Evolutionary conservation across 2,888 invertebrate genomes (phyloP).

Genomic region (Tenthredo notha): DNA sequence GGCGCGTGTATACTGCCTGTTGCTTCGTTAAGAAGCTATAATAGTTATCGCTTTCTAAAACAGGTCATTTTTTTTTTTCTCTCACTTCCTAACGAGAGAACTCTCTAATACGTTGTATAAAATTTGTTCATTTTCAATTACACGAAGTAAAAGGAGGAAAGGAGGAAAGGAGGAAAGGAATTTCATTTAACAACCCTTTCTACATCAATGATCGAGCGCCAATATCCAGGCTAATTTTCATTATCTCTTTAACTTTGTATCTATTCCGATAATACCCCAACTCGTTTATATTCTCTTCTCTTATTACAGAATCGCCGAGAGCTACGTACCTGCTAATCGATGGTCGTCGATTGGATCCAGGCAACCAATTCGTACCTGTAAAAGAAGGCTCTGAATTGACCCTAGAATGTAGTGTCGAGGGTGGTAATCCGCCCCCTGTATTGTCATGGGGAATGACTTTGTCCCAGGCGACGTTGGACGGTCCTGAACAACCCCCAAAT

Average conservation of each 20-base stretch:
- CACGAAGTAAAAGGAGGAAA: no score
- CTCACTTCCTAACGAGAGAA: no score
- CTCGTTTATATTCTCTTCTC: background rate
- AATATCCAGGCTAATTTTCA: background rate
- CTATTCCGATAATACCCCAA: background rate
- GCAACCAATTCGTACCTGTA: slow-evolving; percentile 93
- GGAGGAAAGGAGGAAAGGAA: background rate
- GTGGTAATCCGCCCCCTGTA: slow-evolving; percentile 86
- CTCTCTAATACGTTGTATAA: background rate
- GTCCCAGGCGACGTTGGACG: slow-evolving; percentile 76
- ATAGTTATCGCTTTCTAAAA: slow-evolving; percentile 1
- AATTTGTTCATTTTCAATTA: slow-evolving; percentile 41
- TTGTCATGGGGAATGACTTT: slow-evolving; percentile 84
- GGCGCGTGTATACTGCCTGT: background rate
- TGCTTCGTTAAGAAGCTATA: background rate
- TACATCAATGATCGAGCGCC: background rate
- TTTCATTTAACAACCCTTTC: slow-evolving; percentile 11
- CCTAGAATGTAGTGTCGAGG: slow-evolving; percentile 92
- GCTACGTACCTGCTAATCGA: slow-evolving; percentile 93
- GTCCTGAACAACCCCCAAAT: slow-evolving; percentile 75
- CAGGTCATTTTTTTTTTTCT: no score
- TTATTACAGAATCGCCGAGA: slow-evolving; percentile 88
- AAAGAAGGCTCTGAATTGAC: slow-evolving; percentile 91
- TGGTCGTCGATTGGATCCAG: slow-evolving; percentile 90
- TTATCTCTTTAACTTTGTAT: background rate